Evolutionary conservation across 1,140 invertebrate genomes (phyloP), one percentile per base, ranked within the genome.

Genomic region (Calliphora vicina): DNA sequence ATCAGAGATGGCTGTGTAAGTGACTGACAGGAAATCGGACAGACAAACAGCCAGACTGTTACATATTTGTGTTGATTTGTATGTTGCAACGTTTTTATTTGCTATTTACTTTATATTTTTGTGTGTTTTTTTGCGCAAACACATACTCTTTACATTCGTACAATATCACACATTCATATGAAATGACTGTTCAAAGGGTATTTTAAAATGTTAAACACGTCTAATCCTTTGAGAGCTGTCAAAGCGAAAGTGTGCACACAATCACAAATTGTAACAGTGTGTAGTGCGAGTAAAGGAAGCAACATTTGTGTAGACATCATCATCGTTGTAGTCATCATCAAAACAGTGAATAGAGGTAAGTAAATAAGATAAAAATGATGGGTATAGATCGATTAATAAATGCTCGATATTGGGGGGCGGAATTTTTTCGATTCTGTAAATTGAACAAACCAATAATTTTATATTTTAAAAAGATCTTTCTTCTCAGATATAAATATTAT

Each of bases 201-300:
- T 81, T 85, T 85, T 86, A 86, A 88, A 88, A 88, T 88, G 86
- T 87, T 87, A 87, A 87, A 88, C 87, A 88, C 87, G 87, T 88
- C 87, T 88, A 88, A 88, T 87, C 87, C 87, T 86, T 88, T 88
- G 87, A 88, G 87, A 88, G 87, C 87, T 88, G 74, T 78, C 74
- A 78, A 78, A 78, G 74, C 35, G 42, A 78, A 78, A 57, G 50
- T 81, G 23, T 43, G 15, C 73, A 78, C n/a, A 78, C 74, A 78
- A 43, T 43, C 29, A 76, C 42, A 78, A 42, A 45, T 73, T 73
- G 71, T 25, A 26, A 25, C 23, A 35, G 35, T 35, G 35, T 35
- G 35, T 35, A 8, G 35, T 35, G 6, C 10, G 35, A 8, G 35
- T 20, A 78, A 8, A 10, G 17, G 1, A 78, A n/a, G 74, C 12